Base-by-base conservation (phyloP, 2,888 invertebrate species). In the Pimpla rufipes region DNA sequence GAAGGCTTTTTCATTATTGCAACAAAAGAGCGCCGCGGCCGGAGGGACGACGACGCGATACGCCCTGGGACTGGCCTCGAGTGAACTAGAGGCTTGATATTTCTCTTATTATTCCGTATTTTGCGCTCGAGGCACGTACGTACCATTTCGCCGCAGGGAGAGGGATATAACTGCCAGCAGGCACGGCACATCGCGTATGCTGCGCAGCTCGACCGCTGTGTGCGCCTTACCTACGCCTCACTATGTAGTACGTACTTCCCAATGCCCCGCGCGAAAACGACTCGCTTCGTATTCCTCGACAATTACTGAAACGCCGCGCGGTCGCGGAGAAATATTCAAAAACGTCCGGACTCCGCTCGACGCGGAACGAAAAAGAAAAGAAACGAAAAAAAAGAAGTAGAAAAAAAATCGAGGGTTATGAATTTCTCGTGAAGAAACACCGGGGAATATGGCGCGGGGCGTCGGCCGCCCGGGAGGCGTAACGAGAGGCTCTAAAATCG, bases 41-140 rank as follows among this genome's bases (percentile, higher is more conserved):
- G n/a, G 78, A 68, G 68, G 76, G 85, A 75, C 84, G 83, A 87
- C 88, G 90, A 2, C 88, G 90, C 87, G 88, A 88, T 90, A 89
- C 85, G 68, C 85, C 86, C 85, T 29, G 77, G 59, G 23, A 66
- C 47, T 37, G 66, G 59, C 18, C 47, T 23, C 37, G 74, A 77
- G 47, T 35, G 18, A 55, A 74, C 62, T 10, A 86, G 80, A 86
- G 81, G 85, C 85, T 84, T 83, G 80, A 70, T 81, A 85, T 88
- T 90, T 90, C 90, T 88, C 88, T 89, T 89, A 89, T 90, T 90
- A 90, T 89, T 89, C 86, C 79, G 85, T 93, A 92, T 93, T 93
- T 92, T 91, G 93, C 89, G 86, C 88, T 88, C 86, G 79, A 88
- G 89, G 90, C 93, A 93, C 93, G 93, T 93, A 90, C 91, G 82